A percentile compares a stretch with the other conserved stretches of the same genome.
phyloP scores from a whole-genome alignment of 2,888 invertebrate genomes.

The Cerceris ruficornis region DNA sequence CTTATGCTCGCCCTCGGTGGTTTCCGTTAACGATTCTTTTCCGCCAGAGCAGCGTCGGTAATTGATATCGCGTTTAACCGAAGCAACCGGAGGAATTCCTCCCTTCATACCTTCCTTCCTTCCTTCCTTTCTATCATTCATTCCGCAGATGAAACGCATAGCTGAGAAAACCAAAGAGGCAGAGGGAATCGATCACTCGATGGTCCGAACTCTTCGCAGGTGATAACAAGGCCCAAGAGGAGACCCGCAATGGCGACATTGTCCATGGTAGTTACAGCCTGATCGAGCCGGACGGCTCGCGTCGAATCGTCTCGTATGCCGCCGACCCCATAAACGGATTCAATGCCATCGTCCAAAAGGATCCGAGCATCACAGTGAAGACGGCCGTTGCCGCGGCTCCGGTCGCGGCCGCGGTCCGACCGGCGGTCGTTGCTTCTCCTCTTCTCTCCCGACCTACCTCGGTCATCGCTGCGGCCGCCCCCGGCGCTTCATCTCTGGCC shows the following conservation, averaged over 20 bases:
- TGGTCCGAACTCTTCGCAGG: slow-evolving; percentile 55
- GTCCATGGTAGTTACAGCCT: slow-evolving; percentile 78
- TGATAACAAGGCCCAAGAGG: slow-evolving; percentile 79
- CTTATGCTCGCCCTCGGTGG: no score
- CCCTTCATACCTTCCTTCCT: no score
- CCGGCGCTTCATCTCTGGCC: slow-evolving; percentile 35
- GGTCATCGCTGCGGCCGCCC: slow-evolving; percentile 43
- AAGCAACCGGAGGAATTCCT: no score
- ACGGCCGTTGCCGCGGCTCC: slow-evolving; percentile 43
- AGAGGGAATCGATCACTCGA: neutral
- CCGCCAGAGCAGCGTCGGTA: no score
- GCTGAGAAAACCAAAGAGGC: neutral
- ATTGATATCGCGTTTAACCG: no score
- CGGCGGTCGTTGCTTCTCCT: slow-evolving; percentile 34
- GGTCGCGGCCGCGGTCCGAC: slow-evolving; percentile 37
- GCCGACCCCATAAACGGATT: slow-evolving; percentile 78
- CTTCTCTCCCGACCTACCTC: slow-evolving; percentile 32
- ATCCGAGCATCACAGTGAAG: slow-evolving; percentile 70
- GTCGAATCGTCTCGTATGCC: slow-evolving; percentile 75
- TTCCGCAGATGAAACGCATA: no score
- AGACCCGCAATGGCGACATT: slow-evolving; percentile 75
- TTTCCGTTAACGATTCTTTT: no score
- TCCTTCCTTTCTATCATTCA: no score
- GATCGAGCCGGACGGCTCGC: slow-evolving; percentile 76
- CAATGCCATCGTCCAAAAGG: slow-evolving; percentile 76